Evolutionary conservation across 1,140 invertebrate genomes (phyloP).

Genomic region (Macrostomum lignano): DNA sequence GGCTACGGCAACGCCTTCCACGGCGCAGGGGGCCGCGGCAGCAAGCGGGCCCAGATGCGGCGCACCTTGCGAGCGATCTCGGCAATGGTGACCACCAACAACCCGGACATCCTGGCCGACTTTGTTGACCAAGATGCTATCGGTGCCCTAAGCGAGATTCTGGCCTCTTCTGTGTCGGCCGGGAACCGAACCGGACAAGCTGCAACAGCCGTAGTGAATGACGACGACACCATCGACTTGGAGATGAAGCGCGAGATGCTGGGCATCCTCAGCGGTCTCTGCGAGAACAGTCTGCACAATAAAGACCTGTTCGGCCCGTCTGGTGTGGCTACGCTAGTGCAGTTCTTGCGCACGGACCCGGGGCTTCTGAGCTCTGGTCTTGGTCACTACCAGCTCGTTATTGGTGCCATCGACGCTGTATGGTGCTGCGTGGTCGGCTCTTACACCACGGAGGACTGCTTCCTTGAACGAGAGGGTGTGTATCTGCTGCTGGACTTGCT

Average conservation of each 20-base stretch:
- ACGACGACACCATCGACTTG: conserved; percentile 22
- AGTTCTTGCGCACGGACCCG: conserved; percentile 18
- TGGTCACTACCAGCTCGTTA: conserved; percentile 21
- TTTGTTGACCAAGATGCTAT: no score
- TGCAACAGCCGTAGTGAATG: no score
- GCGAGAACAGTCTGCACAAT: conserved; percentile 24
- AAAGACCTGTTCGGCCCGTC: conserved; percentile 23
- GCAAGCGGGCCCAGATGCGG: conserved; percentile 24
- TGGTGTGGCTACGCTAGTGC: conserved; percentile 19
- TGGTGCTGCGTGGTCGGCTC: conserved; percentile 26
- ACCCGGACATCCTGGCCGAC: no score
- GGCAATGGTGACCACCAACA: conserved; percentile 16
- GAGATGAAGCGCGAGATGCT: conserved; percentile 27
- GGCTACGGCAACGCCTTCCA: conserved; percentile 28
- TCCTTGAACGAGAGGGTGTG: conserved; percentile 24
- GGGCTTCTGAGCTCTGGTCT: conserved; percentile 19
- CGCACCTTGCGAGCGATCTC: conserved; percentile 20
- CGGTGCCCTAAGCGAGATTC: no score
- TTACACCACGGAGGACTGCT: conserved; percentile 22
- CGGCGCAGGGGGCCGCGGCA: conserved; percentile 22
- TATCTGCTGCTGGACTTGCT: conserved; percentile 24
- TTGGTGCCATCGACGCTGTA: conserved; percentile 22
- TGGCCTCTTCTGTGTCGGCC: no score
- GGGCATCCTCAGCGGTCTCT: conserved; percentile 21
- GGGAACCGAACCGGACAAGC: no score